These are phyloP conservation scores for Cataglyphis albicans DNA, from an alignment of 2,888 invertebrate genomes.

Conservation along the genomic window DNA sequence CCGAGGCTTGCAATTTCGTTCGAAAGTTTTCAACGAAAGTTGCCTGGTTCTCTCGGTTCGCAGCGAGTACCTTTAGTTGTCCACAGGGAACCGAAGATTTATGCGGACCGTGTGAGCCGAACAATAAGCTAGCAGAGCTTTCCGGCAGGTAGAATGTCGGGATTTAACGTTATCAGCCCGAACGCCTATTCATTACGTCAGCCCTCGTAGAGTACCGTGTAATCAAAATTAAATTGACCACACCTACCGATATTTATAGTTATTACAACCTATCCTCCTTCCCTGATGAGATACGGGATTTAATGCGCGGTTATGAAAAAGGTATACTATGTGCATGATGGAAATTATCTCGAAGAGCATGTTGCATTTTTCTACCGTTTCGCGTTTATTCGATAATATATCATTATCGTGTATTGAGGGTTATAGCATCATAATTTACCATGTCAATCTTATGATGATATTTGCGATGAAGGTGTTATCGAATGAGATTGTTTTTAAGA, in stretches of 20 bases:
- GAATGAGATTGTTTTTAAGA: not conserved
- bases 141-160: conserved; percentile 46
- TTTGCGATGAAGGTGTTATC: not conserved
- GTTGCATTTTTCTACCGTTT: not conserved
- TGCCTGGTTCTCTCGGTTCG: conserved; percentile 42
- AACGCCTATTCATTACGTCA: conserved; percentile 52
- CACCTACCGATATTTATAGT: conserved; percentile 52
- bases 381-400: not conserved
- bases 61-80: conserved; percentile 43
- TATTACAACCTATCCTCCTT: conserved; percentile 45
- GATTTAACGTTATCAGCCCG: conserved; percentile 45
- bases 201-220: conserved; percentile 22
- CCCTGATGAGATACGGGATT: conserved; percentile 16
- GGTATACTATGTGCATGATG: conserved; percentile 14
- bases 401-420: not conserved
- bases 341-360: conserved; percentile 19
- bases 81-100: conserved; percentile 47
- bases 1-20: conserved; percentile 53
- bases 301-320: conserved; percentile 21
- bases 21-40: conserved; percentile 50
- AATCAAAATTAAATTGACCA: conserved; percentile 58
- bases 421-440: not conserved
- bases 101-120: conserved; percentile 41
- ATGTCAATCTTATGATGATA: not conserved
- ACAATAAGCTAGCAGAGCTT: conserved; percentile 45